A percentile compares a stretch with the other conserved stretches of the same genome.
phyloP scores from a whole-genome alignment of 2,113 vertebrate species.

The Pomatorhinus ruficollis region DNA sequence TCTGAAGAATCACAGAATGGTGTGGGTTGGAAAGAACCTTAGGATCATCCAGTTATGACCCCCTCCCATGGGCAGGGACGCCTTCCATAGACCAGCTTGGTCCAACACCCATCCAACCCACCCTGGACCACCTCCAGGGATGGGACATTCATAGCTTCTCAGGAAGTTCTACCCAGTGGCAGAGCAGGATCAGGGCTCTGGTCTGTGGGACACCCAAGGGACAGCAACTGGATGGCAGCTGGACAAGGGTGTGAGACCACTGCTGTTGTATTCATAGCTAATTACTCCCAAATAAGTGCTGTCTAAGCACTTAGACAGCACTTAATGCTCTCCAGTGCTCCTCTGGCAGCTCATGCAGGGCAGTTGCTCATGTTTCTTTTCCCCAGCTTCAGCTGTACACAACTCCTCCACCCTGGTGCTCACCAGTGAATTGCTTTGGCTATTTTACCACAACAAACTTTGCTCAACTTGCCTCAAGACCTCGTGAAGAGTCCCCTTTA shows the following conservation, averaged over 20 bases:
- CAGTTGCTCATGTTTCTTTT: neutral
- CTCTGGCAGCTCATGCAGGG: neutral
- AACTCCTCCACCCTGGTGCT: neutral
- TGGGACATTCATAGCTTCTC: neutral
- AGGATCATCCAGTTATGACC: neutral
- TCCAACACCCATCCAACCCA: neutral
- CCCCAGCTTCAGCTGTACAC: neutral
- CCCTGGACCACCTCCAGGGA: neutral
- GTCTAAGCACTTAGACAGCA: neutral
- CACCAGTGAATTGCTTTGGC: neutral
- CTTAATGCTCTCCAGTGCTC: neutral
- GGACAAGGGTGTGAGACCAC: neutral
- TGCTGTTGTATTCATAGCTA: neutral
- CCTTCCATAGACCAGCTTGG: neutral
- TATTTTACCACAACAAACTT: neutral
- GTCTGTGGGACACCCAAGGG: neutral
- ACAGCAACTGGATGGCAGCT: neutral
- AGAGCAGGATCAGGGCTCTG: neutral
- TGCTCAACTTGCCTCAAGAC: neutral
- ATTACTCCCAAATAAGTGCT: neutral
- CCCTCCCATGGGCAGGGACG: neutral
- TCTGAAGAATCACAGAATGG: neutral
- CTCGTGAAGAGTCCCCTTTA: neutral
- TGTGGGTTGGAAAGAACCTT: neutral
- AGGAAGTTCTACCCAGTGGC: neutral